Evolutionary conservation across 2,888 invertebrate species (phyloP).

Genomic region (Ophion ventricosus): DNA sequence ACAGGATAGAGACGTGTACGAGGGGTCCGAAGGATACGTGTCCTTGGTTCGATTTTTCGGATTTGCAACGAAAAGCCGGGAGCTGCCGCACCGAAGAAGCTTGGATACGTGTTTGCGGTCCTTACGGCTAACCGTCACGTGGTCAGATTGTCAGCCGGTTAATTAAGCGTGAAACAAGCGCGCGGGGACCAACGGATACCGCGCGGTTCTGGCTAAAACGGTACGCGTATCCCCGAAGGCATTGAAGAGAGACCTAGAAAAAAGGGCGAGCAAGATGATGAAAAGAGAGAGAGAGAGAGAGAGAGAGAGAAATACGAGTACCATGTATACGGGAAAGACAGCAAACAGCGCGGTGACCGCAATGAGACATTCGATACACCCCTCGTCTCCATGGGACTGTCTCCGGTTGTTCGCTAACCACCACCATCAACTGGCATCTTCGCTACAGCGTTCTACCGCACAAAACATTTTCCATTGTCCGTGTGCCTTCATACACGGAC

Average conservation of each 20-base stretch:
- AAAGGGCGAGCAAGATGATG: slow-evolving; percentile 2
- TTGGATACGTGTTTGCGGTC: slow-evolving; percentile 57
- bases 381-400: slow-evolving; percentile 71
- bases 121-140: slow-evolving; percentile 80
- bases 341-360: slow-evolving; percentile 79
- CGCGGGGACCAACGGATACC: slow-evolving; percentile 76
- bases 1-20: slow-evolving; percentile 68
- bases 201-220: slow-evolving; percentile 35
- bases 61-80: slow-evolving; percentile 6
- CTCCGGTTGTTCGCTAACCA: slow-evolving; percentile 56
- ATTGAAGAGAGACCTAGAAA: slow-evolving; percentile 13
- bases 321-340: slow-evolving; percentile 70
- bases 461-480: slow-evolving; percentile 39
- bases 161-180: slow-evolving; percentile 83
- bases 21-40: slow-evolving; percentile 22
- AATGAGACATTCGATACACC: slow-evolving; percentile 82
- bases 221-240: slow-evolving; percentile 45
- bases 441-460: slow-evolving; percentile 46
- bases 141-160: slow-evolving; percentile 82
- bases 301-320: slow-evolving; percentile 30
- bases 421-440: slow-evolving; percentile 37
- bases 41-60: slow-evolving; percentile 17
- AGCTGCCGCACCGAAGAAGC: slow-evolving; percentile 1
- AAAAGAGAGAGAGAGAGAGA: slow-evolving; percentile 3
- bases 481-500: neutral